Evolutionary conservation across 2,888 invertebrate species (phyloP), one percentile per base, ranked within the genome.

Genomic region (Notodromas monacha): DNA sequence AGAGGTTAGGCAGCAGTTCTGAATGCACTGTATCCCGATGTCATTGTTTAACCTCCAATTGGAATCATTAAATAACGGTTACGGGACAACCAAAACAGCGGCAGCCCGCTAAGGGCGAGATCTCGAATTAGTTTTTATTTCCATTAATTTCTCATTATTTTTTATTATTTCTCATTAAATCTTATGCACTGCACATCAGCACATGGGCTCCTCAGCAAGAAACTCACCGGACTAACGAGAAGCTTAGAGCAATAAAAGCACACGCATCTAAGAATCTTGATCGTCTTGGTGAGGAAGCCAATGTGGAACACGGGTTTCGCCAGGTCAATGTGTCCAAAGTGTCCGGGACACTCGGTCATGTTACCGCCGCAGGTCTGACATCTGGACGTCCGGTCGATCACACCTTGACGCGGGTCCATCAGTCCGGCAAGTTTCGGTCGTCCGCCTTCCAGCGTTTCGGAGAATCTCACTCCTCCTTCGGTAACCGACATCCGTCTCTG

Each of bases 371-470:
- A 52, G 1, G 51, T 53, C 38, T 42, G 44, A 33, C 49, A 49
- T 6, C 47, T 40, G 11, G 51, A 45, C 15, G 36, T 37, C 26
- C 56, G 41, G 40, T 58, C 57, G 11, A 54, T 48, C 3, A 53
- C 52, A 21, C 58, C 58, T 39, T 59, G 58, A 4, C 58, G 40
- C 1, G 58, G 58, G 40, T 58, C 58, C 56, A 58, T 58, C 31
- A 60, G 41, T n/a, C 58, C 58, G 10, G 55, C 55, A 16, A 56
- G 38, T 39, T 59, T 60, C 2, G 58, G 57, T 21, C 89, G 65
- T 13, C 92, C 92, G 30, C 86, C 86, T 56, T 96, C 92, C 68
- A 86, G 79, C 0, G 89, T 84, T 55, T 96, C 96, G 2, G 92
- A 70, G 49, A 76, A 89, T 46, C 69, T 69, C 40, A 92, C 79